phyloP scores from a whole-genome alignment of 2,113 vertebrate species.

The Scomber japonicus region DNA sequence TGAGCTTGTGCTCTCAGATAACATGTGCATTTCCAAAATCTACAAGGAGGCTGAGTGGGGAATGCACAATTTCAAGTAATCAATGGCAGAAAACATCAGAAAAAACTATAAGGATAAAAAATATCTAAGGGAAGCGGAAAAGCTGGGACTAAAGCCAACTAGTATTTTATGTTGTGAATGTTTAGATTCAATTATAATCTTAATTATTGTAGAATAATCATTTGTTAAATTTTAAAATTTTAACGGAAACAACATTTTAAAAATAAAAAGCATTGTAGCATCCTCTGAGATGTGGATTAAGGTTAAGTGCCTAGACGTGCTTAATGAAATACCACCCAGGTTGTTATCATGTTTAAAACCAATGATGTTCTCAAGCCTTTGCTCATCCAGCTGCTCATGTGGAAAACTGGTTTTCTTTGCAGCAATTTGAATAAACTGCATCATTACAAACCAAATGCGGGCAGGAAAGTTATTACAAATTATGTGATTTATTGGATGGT shows the following conservation, averaged over 20 bases:
- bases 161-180: too few species aligned
- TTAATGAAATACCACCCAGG: background rate
- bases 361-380: slow-evolving; percentile 28
- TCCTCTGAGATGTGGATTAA: background rate
- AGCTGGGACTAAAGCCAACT: too few species aligned
- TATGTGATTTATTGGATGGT: slow-evolving; percentile 51
- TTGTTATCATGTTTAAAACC: slow-evolving; percentile 22
- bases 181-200: background rate
- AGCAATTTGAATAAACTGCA: slow-evolving; percentile 48
- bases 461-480: slow-evolving; percentile 11
- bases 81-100: background rate
- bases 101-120: too few species aligned
- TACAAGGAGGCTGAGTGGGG: background rate
- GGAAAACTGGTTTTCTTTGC: slow-evolving; percentile 52
- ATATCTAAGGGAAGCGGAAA: too few species aligned
- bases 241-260: background rate
- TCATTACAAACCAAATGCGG: slow-evolving; percentile 33
- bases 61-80: slow-evolving; percentile 1
- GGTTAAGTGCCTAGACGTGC: background rate
- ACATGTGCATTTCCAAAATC: background rate
- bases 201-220: too few species aligned
- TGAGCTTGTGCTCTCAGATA: background rate
- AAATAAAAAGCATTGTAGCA: background rate
- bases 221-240: background rate
- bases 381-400: slow-evolving; percentile 40